Evolutionary conservation across 2,888 invertebrate species (phyloP).

Genomic region (Chromoteleia sp.): DNA sequence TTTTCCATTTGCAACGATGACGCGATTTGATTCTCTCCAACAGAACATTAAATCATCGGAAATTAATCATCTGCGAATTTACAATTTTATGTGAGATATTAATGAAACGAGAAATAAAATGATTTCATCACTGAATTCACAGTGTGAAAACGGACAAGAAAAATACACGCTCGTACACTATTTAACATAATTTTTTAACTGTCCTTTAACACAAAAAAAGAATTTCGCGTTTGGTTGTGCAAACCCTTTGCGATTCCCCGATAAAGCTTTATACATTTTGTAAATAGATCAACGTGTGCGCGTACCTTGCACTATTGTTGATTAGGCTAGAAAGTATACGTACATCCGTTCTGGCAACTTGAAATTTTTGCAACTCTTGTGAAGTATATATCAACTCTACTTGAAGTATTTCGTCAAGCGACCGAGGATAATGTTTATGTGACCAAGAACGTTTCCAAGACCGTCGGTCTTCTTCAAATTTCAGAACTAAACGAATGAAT

Average conservation of each 20-base stretch:
- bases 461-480: no score
- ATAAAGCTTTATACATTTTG: background rate
- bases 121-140: background rate
- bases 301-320: background rate
- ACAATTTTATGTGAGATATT: conserved; percentile 1
- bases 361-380: conserved; percentile 68
- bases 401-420: conserved; percentile 31
- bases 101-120: background rate
- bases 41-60: conserved; percentile 12
- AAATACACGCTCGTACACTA: background rate
- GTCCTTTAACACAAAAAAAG: no score
- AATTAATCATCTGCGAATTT: conserved; percentile 20
- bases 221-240: no score
- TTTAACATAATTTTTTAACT: background rate
- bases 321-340: conserved; percentile 35
- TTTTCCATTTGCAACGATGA: conserved; percentile 1
- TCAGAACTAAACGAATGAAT: no score
- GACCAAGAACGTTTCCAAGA: background rate
- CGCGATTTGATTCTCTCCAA: background rate
- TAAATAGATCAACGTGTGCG: conserved; percentile 3
- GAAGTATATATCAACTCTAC: conserved; percentile 39
- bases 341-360: conserved; percentile 35
- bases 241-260: background rate
- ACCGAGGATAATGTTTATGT: background rate
- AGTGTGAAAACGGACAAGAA: background rate